A percentile compares a stretch with the other conserved stretches of the same genome.
phyloP scores from a whole-genome alignment of 2,888 invertebrate genomes.

The Halictus ligatus region DNA sequence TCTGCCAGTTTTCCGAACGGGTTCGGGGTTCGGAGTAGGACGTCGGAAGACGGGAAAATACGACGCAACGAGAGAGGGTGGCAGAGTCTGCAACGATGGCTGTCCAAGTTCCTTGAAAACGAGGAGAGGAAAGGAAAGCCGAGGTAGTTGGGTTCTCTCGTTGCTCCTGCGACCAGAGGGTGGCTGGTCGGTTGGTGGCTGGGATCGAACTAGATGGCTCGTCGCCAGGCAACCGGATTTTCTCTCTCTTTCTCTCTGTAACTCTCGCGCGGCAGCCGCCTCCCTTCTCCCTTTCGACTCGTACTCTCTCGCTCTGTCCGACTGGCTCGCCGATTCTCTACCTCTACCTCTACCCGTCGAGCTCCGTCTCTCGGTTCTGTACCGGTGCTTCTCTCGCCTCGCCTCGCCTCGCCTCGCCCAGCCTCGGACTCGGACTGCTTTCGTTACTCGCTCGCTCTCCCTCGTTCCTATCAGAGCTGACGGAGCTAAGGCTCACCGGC shows the following conservation, averaged over 20 bases:
- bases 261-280: not conserved
- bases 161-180: constrained; percentile 70
- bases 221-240: constrained; percentile 83
- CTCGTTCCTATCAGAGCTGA: constrained; percentile 36
- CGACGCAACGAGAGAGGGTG: constrained; percentile 21
- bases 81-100: not conserved
- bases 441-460: constrained; percentile 39
- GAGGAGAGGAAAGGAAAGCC: constrained; percentile 52
- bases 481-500: constrained; percentile 36
- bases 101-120: constrained; percentile 24
- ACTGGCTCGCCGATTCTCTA: constrained; percentile 19
- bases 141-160: constrained; percentile 54
- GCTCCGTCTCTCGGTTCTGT: constrained; percentile 28
- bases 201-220: constrained; percentile 84
- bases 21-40: not conserved
- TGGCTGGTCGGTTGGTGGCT: constrained; percentile 78
- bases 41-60: constrained; percentile 8
- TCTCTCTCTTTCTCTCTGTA: constrained; percentile 59
- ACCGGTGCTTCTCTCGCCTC: constrained; percentile 36
- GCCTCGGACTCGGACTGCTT: constrained; percentile 7
- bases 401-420: too few species aligned
- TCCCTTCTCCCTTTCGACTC: constrained; percentile 13
- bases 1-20: not conserved
- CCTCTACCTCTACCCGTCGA: constrained; percentile 12
- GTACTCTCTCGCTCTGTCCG: constrained; percentile 24